Evolutionary conservation across 2,113 vertebrate species (phyloP), one percentile per base, ranked within the genome.

Genomic region (Xiphophorus hellerii): DNA sequence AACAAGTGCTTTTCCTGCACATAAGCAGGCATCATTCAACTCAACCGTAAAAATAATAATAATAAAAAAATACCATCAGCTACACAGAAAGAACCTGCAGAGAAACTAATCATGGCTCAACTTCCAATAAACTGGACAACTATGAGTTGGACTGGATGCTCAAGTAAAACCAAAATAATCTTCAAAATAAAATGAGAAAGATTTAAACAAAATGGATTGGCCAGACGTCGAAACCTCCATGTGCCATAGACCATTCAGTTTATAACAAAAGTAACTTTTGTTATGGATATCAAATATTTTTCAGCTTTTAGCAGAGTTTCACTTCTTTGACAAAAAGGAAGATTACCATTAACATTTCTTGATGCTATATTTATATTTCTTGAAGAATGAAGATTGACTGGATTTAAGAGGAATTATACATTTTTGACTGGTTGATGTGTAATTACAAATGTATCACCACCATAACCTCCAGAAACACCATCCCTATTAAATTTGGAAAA

Each of bases 1-100:
- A 66, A 37, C 66, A 80, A 74, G 73, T 69, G 83, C 80, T 69
- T 76, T 77, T 76, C 74, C 78, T 76, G 74, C 74, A 69, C 64
- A 75, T 42, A 84, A 60, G 78, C 79, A 71, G 42, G 35, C 66
- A 22, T 51, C 68, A 66, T 76, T 80, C 75, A 51, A 28, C 42
- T 30, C 48, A 81, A 80, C 87, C 76, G 28, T 63, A 76, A 77
- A 27, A 37, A 11, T 20, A 48, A 48, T 4, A 15, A 30, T 3
- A 44, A 48, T 15, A 15, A 42, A 71, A 33, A 80, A 69, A 68
- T 44, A 76, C 80, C 51, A 66, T 72, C 64, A 79, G 71, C n/a
- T 71, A 76, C 86, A 81, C 68, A 66, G 37, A 66, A 42, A 62
- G 27, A 31, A 48, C 58, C 31, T 58, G 25, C n/a, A 69, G 48